A percentile compares a stretch with the other conserved stretches of the same genome.
Conservation (phyloP, 2,113 vertebrate species). For the Tragelaphus buxtoni region DNA sequence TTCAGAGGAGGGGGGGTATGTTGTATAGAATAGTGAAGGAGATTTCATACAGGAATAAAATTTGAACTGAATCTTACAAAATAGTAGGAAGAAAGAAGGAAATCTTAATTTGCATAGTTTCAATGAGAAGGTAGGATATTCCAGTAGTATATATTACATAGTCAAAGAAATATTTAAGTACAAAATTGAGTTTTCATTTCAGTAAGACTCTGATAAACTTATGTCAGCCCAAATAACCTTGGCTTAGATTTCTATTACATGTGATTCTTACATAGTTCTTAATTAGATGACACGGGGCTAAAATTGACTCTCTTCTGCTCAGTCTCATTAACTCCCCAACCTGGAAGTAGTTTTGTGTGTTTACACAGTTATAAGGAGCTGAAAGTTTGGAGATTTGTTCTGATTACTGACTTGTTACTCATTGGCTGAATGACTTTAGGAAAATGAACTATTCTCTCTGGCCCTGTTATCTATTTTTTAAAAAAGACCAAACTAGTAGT, state of each 20-base stretch:
- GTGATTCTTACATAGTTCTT: not conserved
- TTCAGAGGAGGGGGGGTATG: not conserved
- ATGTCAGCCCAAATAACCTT: not conserved
- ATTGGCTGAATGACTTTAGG: not conserved
- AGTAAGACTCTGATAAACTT: not conserved
- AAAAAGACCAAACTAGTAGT: not conserved
- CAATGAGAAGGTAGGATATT: not conserved
- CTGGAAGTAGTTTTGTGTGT: not conserved
- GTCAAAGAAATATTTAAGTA: not conserved
- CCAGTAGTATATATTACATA: not conserved
- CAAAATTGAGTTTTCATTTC: not conserved
- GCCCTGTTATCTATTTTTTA: not conserved
- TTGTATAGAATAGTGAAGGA: not conserved
- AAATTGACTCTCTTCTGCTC: not conserved
- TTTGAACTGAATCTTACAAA: not conserved
- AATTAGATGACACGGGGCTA: not conserved
- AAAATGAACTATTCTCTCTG: not conserved
- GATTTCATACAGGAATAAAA: not conserved
- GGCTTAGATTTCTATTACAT: not conserved
- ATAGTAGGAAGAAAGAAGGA: not conserved
- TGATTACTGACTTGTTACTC: not conserved
- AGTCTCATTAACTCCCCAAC: not conserved
- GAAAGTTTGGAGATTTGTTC: not conserved
- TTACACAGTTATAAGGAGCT: not conserved
- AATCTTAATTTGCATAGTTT: not conserved